Evolutionary conservation across 2,113 vertebrate genomes (phyloP).

Genomic region (Apus apus): DNA sequence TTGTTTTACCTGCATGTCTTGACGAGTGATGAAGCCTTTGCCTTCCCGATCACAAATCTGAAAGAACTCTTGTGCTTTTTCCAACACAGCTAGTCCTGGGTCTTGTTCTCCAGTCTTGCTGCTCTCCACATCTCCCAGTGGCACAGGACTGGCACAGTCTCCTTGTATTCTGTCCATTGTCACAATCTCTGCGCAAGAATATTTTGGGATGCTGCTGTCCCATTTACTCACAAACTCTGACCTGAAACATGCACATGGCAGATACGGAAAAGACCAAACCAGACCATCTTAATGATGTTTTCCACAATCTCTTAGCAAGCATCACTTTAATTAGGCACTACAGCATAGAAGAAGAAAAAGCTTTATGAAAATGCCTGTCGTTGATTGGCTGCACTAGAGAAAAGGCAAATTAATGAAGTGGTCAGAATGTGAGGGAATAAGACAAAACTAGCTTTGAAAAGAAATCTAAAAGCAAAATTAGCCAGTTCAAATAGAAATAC

Average conservation of each 20-base stretch:
- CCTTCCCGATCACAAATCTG: conserved; percentile 88
- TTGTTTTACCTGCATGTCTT: conserved; percentile 89
- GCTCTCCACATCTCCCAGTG: not conserved
- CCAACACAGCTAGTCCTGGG: conserved; percentile 68
- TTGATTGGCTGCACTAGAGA: not conserved
- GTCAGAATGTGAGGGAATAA: not conserved
- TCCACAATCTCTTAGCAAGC: conserved; percentile 80
- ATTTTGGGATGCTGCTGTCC: conserved; percentile 71
- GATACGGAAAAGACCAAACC: conserved; percentile 67
- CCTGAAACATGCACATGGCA: conserved; percentile 56
- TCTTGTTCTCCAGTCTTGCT: conserved; percentile 31
- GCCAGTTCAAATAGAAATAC: not conserved
- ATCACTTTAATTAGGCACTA: conserved; percentile 75
- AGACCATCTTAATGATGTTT: conserved; percentile 44
- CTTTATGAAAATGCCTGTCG: conserved; percentile 10
- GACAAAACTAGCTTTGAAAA: not conserved
- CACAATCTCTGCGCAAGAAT: not conserved
- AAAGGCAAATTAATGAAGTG: not conserved
- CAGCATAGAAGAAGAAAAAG: conserved; percentile 55
- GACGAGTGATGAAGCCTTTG: conserved; percentile 88
- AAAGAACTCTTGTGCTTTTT: conserved; percentile 89
- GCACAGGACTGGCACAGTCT: not conserved
- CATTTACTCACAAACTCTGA: not conserved
- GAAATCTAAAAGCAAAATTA: not conserved
- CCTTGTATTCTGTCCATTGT: conserved; percentile 21